Conservation (phyloP, 2,888 invertebrate species). For the Sarcophaga carnaria region DNA sequence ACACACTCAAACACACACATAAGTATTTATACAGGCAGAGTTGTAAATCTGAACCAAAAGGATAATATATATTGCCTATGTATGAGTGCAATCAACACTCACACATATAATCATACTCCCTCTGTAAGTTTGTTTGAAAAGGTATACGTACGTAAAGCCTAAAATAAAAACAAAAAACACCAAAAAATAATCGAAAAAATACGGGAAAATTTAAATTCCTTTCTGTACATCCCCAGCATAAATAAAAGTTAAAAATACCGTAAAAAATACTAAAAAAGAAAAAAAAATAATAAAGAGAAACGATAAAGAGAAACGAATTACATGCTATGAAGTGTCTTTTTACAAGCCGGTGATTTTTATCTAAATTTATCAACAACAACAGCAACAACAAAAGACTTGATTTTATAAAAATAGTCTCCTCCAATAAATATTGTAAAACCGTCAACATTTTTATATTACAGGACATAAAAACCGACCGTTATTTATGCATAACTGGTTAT, state of each 20-base stretch:
- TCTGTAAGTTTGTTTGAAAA: conserved; percentile 7
- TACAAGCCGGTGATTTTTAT: conserved; percentile 15
- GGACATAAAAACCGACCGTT: conserved; percentile 37
- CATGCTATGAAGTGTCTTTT: conserved; percentile 8
- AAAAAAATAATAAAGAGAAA: not conserved
- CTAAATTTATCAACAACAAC: not conserved
- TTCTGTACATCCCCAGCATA: not conserved
- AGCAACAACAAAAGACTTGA: not conserved
- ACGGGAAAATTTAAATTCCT: not conserved
- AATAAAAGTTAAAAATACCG: conserved; percentile 21
- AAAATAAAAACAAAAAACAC: not conserved
- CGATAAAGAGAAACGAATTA: not conserved
- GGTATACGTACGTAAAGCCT: conserved; percentile 1
- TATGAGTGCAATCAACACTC: conserved; percentile 22
- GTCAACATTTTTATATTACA: conserved; percentile 7
- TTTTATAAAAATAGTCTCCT: not conserved
- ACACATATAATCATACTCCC: not conserved
- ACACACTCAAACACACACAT: not conserved
- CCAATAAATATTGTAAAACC: not conserved
- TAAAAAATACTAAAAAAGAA: conserved; percentile 11
- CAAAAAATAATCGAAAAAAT: not conserved
- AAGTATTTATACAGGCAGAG: not conserved
- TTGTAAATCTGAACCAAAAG: conserved; percentile 27
- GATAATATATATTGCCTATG: conserved; percentile 50
- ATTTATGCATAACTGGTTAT: conserved; percentile 4